Percentiles rank a stretch among this genome's conserved stretches.
Conservation (phyloP, 1,140 invertebrate species). For the Magallana angulata region DNA sequence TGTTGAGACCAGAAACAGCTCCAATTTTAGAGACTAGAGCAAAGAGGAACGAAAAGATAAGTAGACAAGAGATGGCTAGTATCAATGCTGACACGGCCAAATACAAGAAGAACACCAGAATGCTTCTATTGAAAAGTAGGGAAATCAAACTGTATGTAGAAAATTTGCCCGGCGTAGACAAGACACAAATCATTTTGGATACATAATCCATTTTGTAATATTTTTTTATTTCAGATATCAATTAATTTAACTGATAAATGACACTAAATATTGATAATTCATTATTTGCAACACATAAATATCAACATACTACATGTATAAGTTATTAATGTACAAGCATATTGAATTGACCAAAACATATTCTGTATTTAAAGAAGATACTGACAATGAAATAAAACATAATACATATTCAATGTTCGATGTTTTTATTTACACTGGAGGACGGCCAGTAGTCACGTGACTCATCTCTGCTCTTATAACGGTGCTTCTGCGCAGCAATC, state of each 20-base stretch:
- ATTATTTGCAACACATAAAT: no score
- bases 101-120: constrained; percentile 48
- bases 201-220: no score
- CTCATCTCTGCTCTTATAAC: constrained; percentile 9
- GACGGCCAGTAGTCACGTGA: not conserved
- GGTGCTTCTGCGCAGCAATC: constrained; percentile 13
- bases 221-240: no score
- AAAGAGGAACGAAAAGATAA: constrained; percentile 19
- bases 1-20: not conserved
- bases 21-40: not conserved
- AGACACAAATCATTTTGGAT: not conserved
- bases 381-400: no score
- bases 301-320: no score
- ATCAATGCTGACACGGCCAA: constrained; percentile 51
- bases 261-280: no score
- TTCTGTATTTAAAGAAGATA: no score
- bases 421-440: not conserved
- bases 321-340: no score
- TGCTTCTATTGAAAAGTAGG: constrained; percentile 50
- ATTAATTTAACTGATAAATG: no score
- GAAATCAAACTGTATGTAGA: constrained; percentile 38
- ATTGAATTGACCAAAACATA: no score
- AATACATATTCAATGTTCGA: not conserved
- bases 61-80: constrained; percentile 50
- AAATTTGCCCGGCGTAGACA: constrained; percentile 35